phyloP scores from a whole-genome alignment of 2,113 vertebrate species.

The Erythrocebus patas region DNA sequence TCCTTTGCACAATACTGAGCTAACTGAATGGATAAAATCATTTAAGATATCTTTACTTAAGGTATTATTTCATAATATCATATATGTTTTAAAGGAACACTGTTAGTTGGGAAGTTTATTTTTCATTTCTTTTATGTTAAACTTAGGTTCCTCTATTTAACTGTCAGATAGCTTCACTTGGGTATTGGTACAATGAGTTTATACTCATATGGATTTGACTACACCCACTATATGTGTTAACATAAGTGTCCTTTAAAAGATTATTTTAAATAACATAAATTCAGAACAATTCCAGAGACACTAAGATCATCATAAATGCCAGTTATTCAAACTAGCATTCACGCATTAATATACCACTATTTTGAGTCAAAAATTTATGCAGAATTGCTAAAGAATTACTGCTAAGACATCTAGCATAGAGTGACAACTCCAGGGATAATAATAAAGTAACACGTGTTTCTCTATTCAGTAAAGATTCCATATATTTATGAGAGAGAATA shows the following conservation, averaged over 20 bases:
- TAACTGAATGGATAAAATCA: not conserved
- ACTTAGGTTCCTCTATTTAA: not conserved
- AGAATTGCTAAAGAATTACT: not conserved
- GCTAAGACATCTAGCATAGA: not conserved
- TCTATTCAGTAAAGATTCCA: constrained; percentile 31
- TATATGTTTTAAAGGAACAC: not conserved
- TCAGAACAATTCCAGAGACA: not conserved
- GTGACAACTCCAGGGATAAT: not conserved
- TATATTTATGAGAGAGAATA: constrained; percentile 35
- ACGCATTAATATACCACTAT: not conserved
- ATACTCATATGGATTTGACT: constrained; percentile 19
- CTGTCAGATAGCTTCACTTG: constrained; percentile 35
- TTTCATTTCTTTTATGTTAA: constrained; percentile 12
- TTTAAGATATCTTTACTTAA: not conserved
- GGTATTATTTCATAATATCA: not conserved
- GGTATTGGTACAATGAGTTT: not conserved
- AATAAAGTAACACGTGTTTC: not conserved
- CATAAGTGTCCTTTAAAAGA: not conserved
- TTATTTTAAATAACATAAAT: not conserved
- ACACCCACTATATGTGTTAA: not conserved
- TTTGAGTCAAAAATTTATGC: constrained; percentile 48
- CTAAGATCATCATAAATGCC: not conserved
- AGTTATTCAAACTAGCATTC: constrained; percentile 10
- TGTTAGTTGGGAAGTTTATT: not conserved
- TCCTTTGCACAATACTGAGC: not conserved